Percentiles rank a stretch among this genome's conserved stretches.
Conservation (phyloP, 1,140 invertebrate species). For the Agrypnia vestita region DNA sequence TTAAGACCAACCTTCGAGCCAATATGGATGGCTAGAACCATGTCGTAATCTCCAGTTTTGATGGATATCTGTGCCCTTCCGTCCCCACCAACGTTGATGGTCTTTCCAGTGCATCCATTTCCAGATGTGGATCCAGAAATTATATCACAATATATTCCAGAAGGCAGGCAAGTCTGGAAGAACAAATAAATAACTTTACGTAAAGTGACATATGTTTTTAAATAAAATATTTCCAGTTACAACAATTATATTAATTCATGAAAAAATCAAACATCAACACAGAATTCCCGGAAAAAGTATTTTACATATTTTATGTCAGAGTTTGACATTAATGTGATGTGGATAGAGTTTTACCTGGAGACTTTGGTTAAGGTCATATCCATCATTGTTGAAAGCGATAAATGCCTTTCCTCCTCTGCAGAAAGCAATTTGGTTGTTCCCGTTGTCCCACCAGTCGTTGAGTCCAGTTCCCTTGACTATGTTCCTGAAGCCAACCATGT, state of each 20-base stretch:
- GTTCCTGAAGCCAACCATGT: too few relatives aligned
- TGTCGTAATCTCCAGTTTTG: constrained; percentile 71
- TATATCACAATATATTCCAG: constrained; percentile 90
- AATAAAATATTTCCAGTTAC: too few relatives aligned
- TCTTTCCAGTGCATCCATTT: constrained; percentile 75
- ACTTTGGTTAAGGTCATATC: too few relatives aligned
- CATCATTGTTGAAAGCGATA: too few relatives aligned
- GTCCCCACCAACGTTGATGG: constrained; percentile 71
- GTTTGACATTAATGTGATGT: too few relatives aligned
- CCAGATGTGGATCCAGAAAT: constrained; percentile 76
- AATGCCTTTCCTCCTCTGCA: constrained; percentile 81
- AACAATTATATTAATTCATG: too few relatives aligned
- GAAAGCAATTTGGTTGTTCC: constrained; percentile 84
- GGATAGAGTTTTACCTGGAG: too few relatives aligned
- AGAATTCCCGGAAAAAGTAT: too few relatives aligned
- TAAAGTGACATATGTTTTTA: constrained; percentile 6
- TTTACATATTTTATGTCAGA: too few relatives aligned
- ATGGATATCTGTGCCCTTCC: constrained; percentile 75
- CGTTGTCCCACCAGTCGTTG: constrained; percentile 83
- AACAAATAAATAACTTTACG: not conserved
- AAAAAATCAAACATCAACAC: too few relatives aligned
- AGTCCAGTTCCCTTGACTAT: constrained; percentile 73
- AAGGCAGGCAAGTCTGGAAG: constrained; percentile 80
- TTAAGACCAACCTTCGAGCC: constrained; percentile 47
- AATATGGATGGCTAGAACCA: constrained; percentile 78